phyloP scores from a whole-genome alignment of 2,888 invertebrate species.

The Cerceris rybyensis region DNA sequence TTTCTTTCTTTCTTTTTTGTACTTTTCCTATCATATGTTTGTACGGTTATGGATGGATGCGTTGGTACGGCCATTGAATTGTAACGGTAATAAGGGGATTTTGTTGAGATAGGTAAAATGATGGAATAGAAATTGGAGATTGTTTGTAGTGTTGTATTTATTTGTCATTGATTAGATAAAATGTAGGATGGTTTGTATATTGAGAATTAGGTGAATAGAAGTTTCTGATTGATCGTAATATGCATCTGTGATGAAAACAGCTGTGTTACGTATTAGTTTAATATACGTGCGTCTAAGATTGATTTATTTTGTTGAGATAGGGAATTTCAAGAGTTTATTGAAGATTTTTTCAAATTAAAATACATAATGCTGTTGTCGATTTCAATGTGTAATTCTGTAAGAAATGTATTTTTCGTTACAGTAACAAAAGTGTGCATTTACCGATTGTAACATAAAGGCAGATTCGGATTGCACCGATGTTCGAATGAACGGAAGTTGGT shows the following conservation, averaged over 20 bases:
- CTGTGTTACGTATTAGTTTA: neutral
- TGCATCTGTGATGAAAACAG: neutral
- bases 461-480: neutral
- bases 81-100: neutral
- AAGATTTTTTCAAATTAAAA: too few relatives aligned
- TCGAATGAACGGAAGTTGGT: neutral
- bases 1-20: neutral
- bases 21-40: neutral
- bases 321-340: too few relatives aligned
- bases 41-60: too few relatives aligned
- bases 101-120: neutral
- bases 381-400: too few relatives aligned
- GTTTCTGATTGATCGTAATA: neutral
- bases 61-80: too few relatives aligned
- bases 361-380: too few relatives aligned
- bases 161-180: neutral
- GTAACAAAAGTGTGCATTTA: neutral
- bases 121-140: neutral
- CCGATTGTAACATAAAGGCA: neutral
- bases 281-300: too few relatives aligned
- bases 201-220: neutral
- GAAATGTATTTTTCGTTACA: too few relatives aligned
- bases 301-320: too few relatives aligned
- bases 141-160: neutral
- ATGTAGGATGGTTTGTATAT: neutral